Evolutionary conservation across 2,888 invertebrate genomes (phyloP).

Genomic region (Drosophila melanosoma): DNA sequence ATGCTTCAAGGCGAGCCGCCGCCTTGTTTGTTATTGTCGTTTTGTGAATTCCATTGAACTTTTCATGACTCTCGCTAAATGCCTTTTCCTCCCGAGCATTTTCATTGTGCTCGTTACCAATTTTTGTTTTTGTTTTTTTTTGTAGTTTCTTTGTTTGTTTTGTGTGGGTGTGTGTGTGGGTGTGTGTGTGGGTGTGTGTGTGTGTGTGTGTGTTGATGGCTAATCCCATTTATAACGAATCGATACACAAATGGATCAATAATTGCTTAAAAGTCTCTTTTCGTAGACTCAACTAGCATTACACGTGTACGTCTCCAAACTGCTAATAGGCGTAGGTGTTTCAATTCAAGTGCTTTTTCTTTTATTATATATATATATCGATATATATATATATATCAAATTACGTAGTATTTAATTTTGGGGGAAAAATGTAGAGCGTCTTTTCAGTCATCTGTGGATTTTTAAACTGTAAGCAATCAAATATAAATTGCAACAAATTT

Average conservation of each 20-base stretch:
- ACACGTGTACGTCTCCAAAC: neutral
- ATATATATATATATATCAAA: neutral
- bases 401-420: neutral
- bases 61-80: conserved; percentile 20
- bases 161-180: neutral
- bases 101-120: conserved; percentile 6
- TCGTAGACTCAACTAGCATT: neutral
- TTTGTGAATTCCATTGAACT: conserved; percentile 52
- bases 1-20: conserved; percentile 51
- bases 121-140: neutral
- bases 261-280: neutral
- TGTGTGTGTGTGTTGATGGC: neutral
- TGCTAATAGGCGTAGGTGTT: neutral
- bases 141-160: neutral
- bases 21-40: conserved; percentile 18
- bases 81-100: conserved; percentile 8
- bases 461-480: neutral
- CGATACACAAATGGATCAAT: conserved; percentile 1
- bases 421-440: too few species aligned
- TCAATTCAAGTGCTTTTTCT: neutral
- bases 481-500: neutral
- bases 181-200: neutral
- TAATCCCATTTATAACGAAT: conserved; percentile 1
- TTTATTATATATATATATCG: neutral
- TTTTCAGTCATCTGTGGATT: neutral